A percentile compares a stretch with the other conserved stretches of the same genome.
These are phyloP conservation scores for Sylvilagus floridanus DNA, from an alignment of 2,797 vertebrate species.

Conservation along the genomic window DNA sequence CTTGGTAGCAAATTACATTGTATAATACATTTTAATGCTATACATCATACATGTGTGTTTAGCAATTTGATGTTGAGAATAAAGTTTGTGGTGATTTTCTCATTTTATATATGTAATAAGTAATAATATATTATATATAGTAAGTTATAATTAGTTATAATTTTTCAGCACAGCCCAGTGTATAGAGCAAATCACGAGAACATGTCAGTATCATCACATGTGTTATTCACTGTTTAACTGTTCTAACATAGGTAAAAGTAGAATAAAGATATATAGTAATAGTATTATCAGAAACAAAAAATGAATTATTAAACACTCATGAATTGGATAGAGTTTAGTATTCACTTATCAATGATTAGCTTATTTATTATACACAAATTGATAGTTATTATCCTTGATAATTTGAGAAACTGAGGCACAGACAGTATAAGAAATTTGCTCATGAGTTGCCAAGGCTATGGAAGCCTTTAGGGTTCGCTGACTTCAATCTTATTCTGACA, in stretches of 20 bases:
- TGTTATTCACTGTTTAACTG: not conserved
- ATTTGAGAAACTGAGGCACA: not conserved
- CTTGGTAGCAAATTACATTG: not conserved
- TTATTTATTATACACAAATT: conserved; percentile 5
- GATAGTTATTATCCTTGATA: not conserved
- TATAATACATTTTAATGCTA: not conserved
- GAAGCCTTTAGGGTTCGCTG: too few species aligned
- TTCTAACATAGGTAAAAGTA: not conserved
- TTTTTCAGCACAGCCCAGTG: not conserved
- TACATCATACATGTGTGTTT: not conserved
- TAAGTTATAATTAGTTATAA: not conserved
- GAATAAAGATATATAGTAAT: not conserved
- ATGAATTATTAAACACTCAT: not conserved
- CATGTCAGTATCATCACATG: not conserved
- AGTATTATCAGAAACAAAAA: not conserved
- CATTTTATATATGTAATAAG: not conserved
- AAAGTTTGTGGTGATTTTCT: not conserved
- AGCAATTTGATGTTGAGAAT: not conserved
- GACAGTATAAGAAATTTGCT: not conserved
- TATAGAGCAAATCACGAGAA: not conserved
- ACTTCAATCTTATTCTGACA: too few species aligned
- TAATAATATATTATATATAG: not conserved
- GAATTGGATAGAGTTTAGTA: not conserved
- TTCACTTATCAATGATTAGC: not conserved
- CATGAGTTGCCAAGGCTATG: too few species aligned